Percentiles rank a stretch among this genome's conserved stretches.
Conservation (phyloP, 2,113 vertebrate genomes). For the Nibea albiflora region DNA sequence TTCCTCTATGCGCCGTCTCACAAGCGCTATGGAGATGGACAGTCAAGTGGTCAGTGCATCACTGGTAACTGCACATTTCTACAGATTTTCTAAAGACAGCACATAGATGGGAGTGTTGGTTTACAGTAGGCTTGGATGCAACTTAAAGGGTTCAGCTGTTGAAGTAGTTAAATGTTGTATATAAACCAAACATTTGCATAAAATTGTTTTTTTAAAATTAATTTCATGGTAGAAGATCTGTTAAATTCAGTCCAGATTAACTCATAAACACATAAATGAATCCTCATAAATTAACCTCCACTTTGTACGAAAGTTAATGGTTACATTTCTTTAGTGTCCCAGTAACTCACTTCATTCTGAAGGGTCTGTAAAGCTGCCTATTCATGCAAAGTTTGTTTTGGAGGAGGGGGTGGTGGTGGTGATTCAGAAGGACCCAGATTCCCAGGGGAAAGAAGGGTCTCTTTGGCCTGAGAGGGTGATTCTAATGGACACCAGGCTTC, state of each 20-base stretch:
- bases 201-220: no score
- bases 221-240: no score
- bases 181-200: background rate
- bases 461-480: slow-evolving; percentile 63
- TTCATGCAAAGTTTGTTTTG: slow-evolving; percentile 56
- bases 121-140: no score
- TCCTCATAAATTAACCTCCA: background rate
- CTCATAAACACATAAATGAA: no score
- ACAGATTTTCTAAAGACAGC: background rate
- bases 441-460: slow-evolving; percentile 70
- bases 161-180: background rate
- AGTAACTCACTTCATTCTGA: slow-evolving; percentile 30
- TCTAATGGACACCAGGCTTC: slow-evolving; percentile 78
- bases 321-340: background rate
- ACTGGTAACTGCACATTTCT: slow-evolving; percentile 51
- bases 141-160: background rate
- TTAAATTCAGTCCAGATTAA: no score
- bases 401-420: background rate
- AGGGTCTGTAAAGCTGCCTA: slow-evolving; percentile 46
- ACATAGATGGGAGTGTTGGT: background rate
- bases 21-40: slow-evolving; percentile 94
- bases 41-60: slow-evolving; percentile 88
- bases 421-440: slow-evolving; percentile 54
- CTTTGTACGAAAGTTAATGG: background rate
- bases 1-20: slow-evolving; percentile 98